Evolutionary conservation across 2,888 invertebrate species (phyloP).

Genomic region (Galerucella nymphaeae): DNA sequence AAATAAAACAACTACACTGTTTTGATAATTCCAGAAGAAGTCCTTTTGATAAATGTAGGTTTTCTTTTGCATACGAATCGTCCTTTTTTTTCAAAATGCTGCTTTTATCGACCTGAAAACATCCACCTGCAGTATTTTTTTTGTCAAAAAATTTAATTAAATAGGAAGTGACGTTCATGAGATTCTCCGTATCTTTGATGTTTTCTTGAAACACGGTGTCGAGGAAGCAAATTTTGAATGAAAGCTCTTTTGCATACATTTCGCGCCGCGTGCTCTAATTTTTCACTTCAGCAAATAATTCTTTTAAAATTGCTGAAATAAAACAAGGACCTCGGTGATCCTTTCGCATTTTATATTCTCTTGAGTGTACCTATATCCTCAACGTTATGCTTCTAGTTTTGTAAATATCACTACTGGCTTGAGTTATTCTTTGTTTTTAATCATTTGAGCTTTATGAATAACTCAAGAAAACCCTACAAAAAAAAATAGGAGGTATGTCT

Average conservation of each 20-base stretch:
- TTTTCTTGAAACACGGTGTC: conserved; percentile 35
- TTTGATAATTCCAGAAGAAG: no score
- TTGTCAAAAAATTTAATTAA: conserved; percentile 31
- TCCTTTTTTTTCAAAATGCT: neutral
- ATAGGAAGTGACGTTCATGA: conserved; percentile 15
- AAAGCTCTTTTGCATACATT: conserved; percentile 40
- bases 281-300: conserved; percentile 47
- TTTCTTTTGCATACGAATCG: no score
- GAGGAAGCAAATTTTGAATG: conserved; percentile 39
- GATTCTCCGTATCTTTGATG: conserved; percentile 36
- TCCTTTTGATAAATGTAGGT: no score
- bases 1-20: no score
- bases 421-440: no score
- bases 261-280: conserved; percentile 45
- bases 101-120: conserved; percentile 5
- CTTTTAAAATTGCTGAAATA: conserved; percentile 46
- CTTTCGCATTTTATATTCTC: conserved; percentile 13
- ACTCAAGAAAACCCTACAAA: no score
- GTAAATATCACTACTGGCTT: no score
- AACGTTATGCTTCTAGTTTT: no score
- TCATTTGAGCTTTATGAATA: no score
- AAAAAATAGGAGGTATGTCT: no score
- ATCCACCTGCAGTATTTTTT: conserved; percentile 24
- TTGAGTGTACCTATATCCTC: no score
- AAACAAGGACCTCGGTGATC: conserved; percentile 35